Percentiles rank a stretch among this genome's conserved stretches.
Conservation (phyloP, 2,888 invertebrate species). For the Diploptera punctata region DNA sequence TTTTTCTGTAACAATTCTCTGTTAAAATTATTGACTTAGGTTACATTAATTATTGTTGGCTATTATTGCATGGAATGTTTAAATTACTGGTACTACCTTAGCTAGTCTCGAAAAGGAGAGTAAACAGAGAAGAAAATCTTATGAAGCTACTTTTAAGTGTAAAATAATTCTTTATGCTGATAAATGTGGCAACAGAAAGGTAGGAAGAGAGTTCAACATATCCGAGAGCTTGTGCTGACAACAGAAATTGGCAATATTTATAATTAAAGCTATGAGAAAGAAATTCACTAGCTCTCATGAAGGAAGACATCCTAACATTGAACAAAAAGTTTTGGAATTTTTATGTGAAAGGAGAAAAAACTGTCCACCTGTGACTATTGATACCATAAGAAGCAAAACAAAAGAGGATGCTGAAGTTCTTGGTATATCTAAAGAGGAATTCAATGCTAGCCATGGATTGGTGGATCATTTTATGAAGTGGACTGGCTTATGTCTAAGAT, state of each 20-base stretch:
- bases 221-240: neutral
- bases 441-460: neutral
- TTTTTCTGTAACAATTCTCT: neutral
- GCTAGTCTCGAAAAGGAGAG: neutral
- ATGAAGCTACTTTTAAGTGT: neutral
- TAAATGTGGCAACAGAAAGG: slow-evolving; percentile 7
- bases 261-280: neutral
- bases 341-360: neutral
- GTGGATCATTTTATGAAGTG: neutral
- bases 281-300: neutral
- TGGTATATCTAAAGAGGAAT: neutral
- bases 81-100: neutral
- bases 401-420: neutral
- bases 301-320: slow-evolving; percentile 1
- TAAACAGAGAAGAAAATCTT: neutral
- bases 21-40: neutral
- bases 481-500: neutral
- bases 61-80: neutral
- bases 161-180: neutral
- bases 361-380: neutral
- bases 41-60: too few species aligned
- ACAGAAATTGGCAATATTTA: neutral
- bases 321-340: slow-evolving; percentile 3
- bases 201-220: neutral
- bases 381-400: neutral